Percentiles rank a stretch among this genome's conserved stretches.
Conservation (phyloP, 2,888 invertebrate species). For the Synergus itoensis region DNA sequence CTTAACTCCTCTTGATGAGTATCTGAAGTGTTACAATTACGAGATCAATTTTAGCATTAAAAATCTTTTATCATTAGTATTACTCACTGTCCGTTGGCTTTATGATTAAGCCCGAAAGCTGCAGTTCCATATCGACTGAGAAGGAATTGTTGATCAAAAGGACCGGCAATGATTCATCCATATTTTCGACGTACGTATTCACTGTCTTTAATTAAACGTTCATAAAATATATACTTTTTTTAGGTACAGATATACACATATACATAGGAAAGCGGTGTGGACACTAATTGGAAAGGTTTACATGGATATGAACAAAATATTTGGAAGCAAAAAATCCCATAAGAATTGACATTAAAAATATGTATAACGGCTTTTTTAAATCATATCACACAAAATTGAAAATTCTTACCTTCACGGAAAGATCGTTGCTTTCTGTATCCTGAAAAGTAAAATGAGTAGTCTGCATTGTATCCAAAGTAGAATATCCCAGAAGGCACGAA, state of each 20-base stretch:
- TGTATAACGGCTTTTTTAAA: no score
- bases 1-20: slow-evolving; percentile 83
- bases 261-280: no score
- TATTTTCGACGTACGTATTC: slow-evolving; percentile 70
- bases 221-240: background rate
- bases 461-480: slow-evolving; percentile 71
- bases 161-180: slow-evolving; percentile 77
- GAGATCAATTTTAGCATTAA: background rate
- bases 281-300: no score
- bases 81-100: slow-evolving; percentile 30
- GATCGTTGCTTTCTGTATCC: slow-evolving; percentile 51
- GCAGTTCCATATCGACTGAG: slow-evolving; percentile 83
- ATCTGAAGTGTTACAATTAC: slow-evolving; percentile 65
- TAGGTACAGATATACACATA: no score
- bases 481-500: slow-evolving; percentile 78
- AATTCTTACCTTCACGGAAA: slow-evolving; percentile 51
- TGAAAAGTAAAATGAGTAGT: slow-evolving; percentile 60
- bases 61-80: background rate
- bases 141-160: slow-evolving; percentile 80
- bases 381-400: background rate
- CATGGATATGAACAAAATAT: no score
- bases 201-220: slow-evolving; percentile 60
- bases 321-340: no score
- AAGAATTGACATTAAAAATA: no score
- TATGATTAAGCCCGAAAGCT: slow-evolving; percentile 81